These are phyloP conservation scores for Hyposmocoma kahamanoa DNA, from an alignment of 1,140 invertebrate species.

Conservation along the genomic window DNA sequence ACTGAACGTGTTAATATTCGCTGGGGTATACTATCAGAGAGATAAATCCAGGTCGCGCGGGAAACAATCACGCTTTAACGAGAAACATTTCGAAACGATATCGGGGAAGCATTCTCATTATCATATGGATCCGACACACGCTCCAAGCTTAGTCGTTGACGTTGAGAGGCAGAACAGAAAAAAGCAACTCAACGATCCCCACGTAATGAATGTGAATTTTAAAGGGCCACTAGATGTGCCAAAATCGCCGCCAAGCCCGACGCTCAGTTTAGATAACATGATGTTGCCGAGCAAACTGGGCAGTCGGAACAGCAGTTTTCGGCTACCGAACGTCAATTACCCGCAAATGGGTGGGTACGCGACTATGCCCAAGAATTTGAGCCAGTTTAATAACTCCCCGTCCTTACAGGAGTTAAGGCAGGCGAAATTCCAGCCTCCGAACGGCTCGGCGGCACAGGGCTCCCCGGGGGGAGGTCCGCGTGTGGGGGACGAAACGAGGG, in stretches of 20 bases:
- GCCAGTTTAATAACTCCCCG: conserved; percentile 61
- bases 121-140: conserved; percentile 78
- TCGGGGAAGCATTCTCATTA: conserved; percentile 79
- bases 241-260: conserved; percentile 65
- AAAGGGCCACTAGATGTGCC: conserved; percentile 65
- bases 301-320: conserved; percentile 58
- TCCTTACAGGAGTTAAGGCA: conserved; percentile 62
- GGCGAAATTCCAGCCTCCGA: conserved; percentile 57
- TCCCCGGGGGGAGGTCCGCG: conserved; percentile 44
- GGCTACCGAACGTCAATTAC: conserved; percentile 56
- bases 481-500: conserved; percentile 32
- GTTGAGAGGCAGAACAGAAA: conserved; percentile 80
- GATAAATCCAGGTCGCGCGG: conserved; percentile 83
- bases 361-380: conserved; percentile 69
- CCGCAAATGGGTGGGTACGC: conserved; percentile 62
- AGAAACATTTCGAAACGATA: conserved; percentile 82
- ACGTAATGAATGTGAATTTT: conserved; percentile 61
- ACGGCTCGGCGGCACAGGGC: conserved; percentile 47
- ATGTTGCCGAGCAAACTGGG: conserved; percentile 68
- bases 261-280: conserved; percentile 64
- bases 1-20: conserved; percentile 91
- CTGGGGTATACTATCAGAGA: conserved; percentile 89
- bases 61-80: conserved; percentile 71
- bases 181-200: conserved; percentile 54
- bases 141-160: conserved; percentile 84